Conservation (phyloP, 2,888 invertebrate genomes). For the Syritta pipiens region DNA sequence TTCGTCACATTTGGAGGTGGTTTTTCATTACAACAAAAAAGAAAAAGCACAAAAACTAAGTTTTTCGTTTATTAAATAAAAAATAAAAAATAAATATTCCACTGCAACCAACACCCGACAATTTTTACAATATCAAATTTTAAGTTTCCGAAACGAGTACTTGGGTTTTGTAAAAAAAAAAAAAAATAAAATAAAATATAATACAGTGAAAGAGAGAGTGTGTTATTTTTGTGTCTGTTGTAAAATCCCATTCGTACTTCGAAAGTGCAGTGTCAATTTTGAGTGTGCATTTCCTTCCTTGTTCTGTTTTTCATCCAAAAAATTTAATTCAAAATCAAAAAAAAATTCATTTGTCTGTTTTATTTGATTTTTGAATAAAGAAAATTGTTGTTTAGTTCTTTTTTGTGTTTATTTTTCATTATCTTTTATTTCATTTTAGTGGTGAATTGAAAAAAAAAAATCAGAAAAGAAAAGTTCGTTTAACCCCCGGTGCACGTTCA, state of each 20-base stretch:
- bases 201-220: constrained; percentile 57
- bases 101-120: no score
- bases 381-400: constrained; percentile 13
- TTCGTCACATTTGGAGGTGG: constrained; percentile 62
- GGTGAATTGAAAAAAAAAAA: no score
- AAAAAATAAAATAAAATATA: no score
- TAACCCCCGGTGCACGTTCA: constrained; percentile 63
- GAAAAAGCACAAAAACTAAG: not conserved
- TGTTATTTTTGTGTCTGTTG: constrained; percentile 21
- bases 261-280: constrained; percentile 54
- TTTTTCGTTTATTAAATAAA: no score
- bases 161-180: no score
- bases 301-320: not conserved
- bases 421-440: constrained; percentile 2
- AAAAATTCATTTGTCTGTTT: no score
- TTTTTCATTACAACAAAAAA: constrained; percentile 46
- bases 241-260: constrained; percentile 35
- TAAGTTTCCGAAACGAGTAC: no score
- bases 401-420: constrained; percentile 2
- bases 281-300: constrained; percentile 38
- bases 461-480: constrained; percentile 54
- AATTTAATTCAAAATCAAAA: not conserved
- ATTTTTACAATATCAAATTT: no score
- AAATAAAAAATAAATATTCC: no score
- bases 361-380: constrained; percentile 11